Conservation (phyloP, 2,888 invertebrate species). For the Aporophyla nigra region DNA sequence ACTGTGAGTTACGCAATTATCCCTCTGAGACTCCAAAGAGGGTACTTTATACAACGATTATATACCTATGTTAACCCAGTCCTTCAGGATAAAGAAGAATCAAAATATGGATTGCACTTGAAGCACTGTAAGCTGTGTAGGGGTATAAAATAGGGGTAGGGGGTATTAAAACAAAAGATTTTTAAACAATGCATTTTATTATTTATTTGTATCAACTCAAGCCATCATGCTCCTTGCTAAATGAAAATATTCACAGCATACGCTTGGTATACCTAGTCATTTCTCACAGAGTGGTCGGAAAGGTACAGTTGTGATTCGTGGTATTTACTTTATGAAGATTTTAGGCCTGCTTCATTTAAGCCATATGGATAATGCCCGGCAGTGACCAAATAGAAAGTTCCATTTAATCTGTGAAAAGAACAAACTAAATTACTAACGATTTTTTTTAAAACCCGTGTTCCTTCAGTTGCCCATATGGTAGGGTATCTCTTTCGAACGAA, state of each 20-base stretch:
- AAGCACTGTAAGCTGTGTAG: neutral
- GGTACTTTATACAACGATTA: too few relatives aligned
- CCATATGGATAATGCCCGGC: neutral
- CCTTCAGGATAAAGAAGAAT: too few relatives aligned
- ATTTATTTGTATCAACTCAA: neutral
- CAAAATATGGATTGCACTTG: too few relatives aligned
- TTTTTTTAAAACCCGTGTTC: too few relatives aligned
- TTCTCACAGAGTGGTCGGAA: neutral
- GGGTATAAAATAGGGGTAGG: neutral
- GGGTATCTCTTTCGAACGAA: too few relatives aligned
- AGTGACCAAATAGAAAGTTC: neutral
- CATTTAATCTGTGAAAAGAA: slow-evolving; percentile 9
- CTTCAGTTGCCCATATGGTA: too few relatives aligned
- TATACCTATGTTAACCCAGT: too few relatives aligned
- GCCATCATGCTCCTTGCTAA: neutral
- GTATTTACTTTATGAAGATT: neutral
- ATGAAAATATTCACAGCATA: neutral
- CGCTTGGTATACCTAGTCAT: neutral
- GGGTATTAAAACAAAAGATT: neutral
- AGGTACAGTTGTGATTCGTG: neutral
- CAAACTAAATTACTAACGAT: neutral
- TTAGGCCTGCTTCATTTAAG: neutral
- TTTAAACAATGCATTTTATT: neutral
- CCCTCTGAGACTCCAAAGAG: too few relatives aligned
- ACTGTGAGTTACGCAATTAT: too few relatives aligned